Percentiles rank a stretch among this genome's conserved stretches.
phyloP scores from a whole-genome alignment of 2,888 invertebrate species.

The Drosophila infuscata region DNA sequence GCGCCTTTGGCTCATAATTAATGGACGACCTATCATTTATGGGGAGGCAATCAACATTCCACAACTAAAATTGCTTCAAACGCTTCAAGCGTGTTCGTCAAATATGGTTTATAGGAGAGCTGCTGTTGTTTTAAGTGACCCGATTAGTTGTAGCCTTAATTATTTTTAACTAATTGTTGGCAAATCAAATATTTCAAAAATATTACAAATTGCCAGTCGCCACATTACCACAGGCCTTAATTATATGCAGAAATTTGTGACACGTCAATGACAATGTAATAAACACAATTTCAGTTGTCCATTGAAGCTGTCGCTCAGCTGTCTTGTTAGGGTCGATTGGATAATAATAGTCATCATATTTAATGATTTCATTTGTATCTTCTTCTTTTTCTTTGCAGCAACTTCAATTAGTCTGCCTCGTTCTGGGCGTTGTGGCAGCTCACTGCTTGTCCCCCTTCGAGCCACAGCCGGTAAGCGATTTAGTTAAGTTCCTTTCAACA shows the following conservation, averaged over 20 bases:
- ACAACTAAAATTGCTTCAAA: slow-evolving; percentile 26
- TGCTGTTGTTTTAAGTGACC: slow-evolving; percentile 31
- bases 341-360: slow-evolving; percentile 9
- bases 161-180: slow-evolving; percentile 26
- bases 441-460: slow-evolving; percentile 50
- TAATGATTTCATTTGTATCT: slow-evolving; percentile 18
- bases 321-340: slow-evolving; percentile 16
- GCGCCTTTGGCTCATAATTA: slow-evolving; percentile 56
- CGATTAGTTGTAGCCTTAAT: slow-evolving; percentile 31
- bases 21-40: slow-evolving; percentile 49
- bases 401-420: slow-evolving; percentile 59
- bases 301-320: slow-evolving; percentile 41
- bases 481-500: neutral
- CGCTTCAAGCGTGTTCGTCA: slow-evolving; percentile 42
- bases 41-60: slow-evolving; percentile 44
- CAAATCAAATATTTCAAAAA: slow-evolving; percentile 26
- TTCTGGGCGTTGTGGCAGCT: slow-evolving; percentile 55
- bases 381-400: slow-evolving; percentile 56
- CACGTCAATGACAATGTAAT: slow-evolving; percentile 19
- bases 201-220: slow-evolving; percentile 12
- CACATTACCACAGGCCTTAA: slow-evolving; percentile 43
- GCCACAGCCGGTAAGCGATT: slow-evolving; percentile 26
- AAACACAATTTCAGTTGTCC: slow-evolving; percentile 1
- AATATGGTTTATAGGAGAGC: slow-evolving; percentile 30
- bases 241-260: slow-evolving; percentile 52